phyloP scores from a whole-genome alignment of 2,888 invertebrate genomes.

The Erannis defoliaria region DNA sequence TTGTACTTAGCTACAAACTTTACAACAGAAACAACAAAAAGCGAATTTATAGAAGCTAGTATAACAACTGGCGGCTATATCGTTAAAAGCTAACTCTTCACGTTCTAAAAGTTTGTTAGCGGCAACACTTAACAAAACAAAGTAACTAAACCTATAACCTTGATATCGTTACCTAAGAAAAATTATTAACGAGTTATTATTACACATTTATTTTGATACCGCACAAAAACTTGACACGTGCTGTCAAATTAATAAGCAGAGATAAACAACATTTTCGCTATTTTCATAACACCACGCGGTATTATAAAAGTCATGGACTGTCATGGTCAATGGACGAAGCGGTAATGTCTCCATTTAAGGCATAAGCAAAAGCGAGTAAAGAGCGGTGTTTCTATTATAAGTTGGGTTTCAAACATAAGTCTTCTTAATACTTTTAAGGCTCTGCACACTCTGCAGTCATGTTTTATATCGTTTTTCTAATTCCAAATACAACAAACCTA shows the following conservation, averaged over 20 bases:
- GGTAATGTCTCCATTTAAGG: constrained; percentile 44
- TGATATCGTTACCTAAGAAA: constrained; percentile 24
- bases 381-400: too few relatives aligned
- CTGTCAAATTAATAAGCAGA: constrained; percentile 54
- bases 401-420: neutral
- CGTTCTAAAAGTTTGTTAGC: neutral
- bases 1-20: too few relatives aligned
- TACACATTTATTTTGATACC: constrained; percentile 30
- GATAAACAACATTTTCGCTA: constrained; percentile 57
- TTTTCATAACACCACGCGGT: constrained; percentile 53
- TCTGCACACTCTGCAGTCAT: too few relatives aligned
- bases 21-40: too few relatives aligned
- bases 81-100: neutral
- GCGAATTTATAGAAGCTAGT: too few relatives aligned
- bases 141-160: neutral
- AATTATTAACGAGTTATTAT: constrained; percentile 31
- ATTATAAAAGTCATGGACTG: constrained; percentile 66
- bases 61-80: too few relatives aligned
- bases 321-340: constrained; percentile 71
- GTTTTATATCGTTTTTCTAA: too few relatives aligned
- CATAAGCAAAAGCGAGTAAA: constrained; percentile 44
- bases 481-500: too few relatives aligned
- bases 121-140: neutral
- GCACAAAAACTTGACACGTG: constrained; percentile 49
- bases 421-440: too few relatives aligned